Percentiles rank a stretch among this genome's conserved stretches.
These are phyloP conservation scores for Squalus acanthias DNA, from an alignment of 2,797 vertebrate species.

Conservation along the genomic window DNA sequence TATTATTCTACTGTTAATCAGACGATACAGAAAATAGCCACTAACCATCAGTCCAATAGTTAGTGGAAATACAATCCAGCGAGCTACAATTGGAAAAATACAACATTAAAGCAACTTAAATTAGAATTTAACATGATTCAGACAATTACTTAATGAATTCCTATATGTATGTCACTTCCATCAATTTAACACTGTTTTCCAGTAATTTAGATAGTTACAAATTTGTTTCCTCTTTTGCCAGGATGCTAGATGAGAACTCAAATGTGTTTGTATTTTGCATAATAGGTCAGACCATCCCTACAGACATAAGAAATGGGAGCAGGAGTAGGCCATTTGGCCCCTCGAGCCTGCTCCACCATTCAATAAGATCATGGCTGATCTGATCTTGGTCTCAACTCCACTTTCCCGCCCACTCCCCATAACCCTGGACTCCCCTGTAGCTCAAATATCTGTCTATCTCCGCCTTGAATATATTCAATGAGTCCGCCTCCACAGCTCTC, in stretches of 20 bases:
- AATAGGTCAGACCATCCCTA: background rate
- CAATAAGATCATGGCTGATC: too few relatives aligned
- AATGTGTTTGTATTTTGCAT: background rate
- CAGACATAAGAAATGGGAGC: too few relatives aligned
- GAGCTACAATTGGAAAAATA: constrained; percentile 27
- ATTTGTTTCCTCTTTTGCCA: background rate
- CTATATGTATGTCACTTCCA: background rate
- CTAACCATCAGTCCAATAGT: constrained; percentile 43
- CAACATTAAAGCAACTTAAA: background rate
- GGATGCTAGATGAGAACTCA: background rate
- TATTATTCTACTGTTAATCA: constrained; percentile 50
- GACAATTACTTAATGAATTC: background rate
- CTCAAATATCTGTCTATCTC: too few relatives aligned
- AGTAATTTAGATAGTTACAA: background rate
- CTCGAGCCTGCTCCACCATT: too few relatives aligned
- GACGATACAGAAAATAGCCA: constrained; percentile 58
- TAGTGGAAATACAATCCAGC: background rate
- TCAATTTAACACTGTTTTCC: background rate
- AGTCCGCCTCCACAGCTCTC: too few relatives aligned
- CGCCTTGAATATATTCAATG: too few relatives aligned
- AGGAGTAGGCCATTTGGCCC: too few relatives aligned
- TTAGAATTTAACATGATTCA: background rate
- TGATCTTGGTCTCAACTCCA: too few relatives aligned
- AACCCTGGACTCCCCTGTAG: too few relatives aligned
- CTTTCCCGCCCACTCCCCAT: too few relatives aligned